These are phyloP conservation scores for Brachionus rotundiformis DNA, from an alignment of 1,140 invertebrate genomes.

Conservation along the genomic window DNA sequence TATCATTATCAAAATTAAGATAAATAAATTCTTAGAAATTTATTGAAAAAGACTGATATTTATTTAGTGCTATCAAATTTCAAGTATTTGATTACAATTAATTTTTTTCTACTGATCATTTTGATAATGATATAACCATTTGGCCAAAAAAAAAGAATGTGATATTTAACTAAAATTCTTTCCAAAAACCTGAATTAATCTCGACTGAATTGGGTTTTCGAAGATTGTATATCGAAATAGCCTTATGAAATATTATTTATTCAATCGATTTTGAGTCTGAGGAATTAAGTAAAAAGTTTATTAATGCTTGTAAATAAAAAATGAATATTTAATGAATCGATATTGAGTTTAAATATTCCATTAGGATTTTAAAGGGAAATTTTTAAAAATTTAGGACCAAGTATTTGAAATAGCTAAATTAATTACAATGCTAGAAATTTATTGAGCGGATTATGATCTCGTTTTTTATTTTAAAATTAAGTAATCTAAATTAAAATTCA, in stretches of 20 bases:
- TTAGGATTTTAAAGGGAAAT: background rate
- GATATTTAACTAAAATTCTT: background rate
- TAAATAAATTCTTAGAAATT: background rate
- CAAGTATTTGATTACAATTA: conserved; percentile 10
- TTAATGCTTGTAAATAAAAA: background rate
- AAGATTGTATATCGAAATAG: background rate
- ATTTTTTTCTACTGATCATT: background rate
- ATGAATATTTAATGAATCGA: background rate
- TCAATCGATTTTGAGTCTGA: background rate
- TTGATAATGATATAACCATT: background rate
- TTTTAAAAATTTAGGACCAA: no score
- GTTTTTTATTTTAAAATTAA: background rate
- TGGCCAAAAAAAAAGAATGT: background rate
- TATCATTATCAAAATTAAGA: background rate
- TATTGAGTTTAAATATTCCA: background rate
- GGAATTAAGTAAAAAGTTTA: background rate
- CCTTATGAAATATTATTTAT: background rate
- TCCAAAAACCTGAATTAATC: background rate
- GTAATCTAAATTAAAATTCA: background rate
- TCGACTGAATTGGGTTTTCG: background rate
- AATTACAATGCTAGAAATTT: no score
- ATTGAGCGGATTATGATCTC: no score
- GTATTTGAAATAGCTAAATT: no score
- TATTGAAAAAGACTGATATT: conserved; percentile 16
- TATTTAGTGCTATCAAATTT: background rate